Conservation (phyloP, 2,888 invertebrate species). For the Pegoplata infirma region DNA sequence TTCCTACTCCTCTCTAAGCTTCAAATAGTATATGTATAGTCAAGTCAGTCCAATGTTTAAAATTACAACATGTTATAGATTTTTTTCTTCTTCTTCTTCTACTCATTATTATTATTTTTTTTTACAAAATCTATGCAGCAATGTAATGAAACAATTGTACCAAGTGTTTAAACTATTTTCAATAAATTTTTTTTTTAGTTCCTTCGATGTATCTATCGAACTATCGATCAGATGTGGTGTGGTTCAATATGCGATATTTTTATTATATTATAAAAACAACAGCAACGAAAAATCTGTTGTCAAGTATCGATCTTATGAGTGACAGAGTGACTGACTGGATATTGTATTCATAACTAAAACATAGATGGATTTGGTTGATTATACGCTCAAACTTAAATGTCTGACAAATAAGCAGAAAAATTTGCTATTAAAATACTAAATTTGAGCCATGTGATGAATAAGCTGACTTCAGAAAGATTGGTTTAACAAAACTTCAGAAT, state of each 20-base stretch:
- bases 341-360: background rate
- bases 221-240: constrained; percentile 32
- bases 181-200: background rate
- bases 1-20: background rate
- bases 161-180: background rate
- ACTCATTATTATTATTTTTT: background rate
- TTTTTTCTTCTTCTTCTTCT: too few relatives aligned
- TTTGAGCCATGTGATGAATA: too few relatives aligned
- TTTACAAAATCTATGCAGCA: background rate
- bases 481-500: too few relatives aligned
- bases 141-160: background rate
- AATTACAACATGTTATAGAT: background rate
- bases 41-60: too few relatives aligned
- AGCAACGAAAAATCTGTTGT: constrained; percentile 19
- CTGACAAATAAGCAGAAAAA: too few relatives aligned
- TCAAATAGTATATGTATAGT: background rate
- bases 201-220: constrained; percentile 2
- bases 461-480: too few relatives aligned
- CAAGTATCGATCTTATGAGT: constrained; percentile 31
- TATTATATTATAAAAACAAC: constrained; percentile 4
- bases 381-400: too few relatives aligned
- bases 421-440: too few relatives aligned
- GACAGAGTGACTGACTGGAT: constrained; percentile 27
- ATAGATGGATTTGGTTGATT: background rate
- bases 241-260: constrained; percentile 19